Conservation (phyloP, 2,888 invertebrate species). For the Rhodophaea formosa region DNA sequence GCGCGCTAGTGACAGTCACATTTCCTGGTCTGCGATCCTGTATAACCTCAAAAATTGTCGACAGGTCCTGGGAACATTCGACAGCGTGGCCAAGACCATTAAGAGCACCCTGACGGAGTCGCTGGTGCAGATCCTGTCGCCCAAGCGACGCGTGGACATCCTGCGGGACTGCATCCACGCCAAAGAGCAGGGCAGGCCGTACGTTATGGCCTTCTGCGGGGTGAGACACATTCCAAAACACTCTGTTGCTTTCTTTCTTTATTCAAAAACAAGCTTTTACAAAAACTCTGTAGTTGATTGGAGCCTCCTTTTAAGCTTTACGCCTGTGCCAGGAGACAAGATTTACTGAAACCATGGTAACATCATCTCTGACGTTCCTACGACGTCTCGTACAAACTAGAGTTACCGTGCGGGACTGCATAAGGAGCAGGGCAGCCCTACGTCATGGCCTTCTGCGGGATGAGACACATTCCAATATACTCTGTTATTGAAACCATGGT, state of each 20-base stretch:
- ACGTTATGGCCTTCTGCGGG: conserved; percentile 98
- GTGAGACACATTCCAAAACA: conserved; percentile 64
- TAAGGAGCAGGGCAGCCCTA: conserved; percentile 93
- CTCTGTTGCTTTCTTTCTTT: neutral
- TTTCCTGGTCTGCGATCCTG: too few relatives aligned
- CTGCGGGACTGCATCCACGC: conserved; percentile 97
- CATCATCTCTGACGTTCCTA: too few relatives aligned
- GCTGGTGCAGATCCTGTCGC: conserved; percentile 95
- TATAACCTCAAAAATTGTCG: neutral
- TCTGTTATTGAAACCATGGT: too few relatives aligned
- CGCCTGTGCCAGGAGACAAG: too few relatives aligned
- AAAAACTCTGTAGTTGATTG: too few relatives aligned
- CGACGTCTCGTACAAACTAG: too few relatives aligned
- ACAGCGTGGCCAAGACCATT: conserved; percentile 93
- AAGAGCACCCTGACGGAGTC: conserved; percentile 94
- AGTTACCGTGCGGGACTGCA: conserved; percentile 95
- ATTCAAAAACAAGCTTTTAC: too few relatives aligned
- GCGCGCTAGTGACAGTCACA: too few relatives aligned
- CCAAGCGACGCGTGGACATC: conserved; percentile 96
- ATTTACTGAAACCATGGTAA: too few relatives aligned
- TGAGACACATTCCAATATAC: conserved; percentile 43
- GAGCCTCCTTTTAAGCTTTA: too few relatives aligned
- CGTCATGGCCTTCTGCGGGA: conserved; percentile 98
- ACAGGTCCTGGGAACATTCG: conserved; percentile 94
- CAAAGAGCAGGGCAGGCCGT: conserved; percentile 91